Base-by-base conservation (phyloP, 1,140 invertebrate genomes). In the Nymphalis io region DNA sequence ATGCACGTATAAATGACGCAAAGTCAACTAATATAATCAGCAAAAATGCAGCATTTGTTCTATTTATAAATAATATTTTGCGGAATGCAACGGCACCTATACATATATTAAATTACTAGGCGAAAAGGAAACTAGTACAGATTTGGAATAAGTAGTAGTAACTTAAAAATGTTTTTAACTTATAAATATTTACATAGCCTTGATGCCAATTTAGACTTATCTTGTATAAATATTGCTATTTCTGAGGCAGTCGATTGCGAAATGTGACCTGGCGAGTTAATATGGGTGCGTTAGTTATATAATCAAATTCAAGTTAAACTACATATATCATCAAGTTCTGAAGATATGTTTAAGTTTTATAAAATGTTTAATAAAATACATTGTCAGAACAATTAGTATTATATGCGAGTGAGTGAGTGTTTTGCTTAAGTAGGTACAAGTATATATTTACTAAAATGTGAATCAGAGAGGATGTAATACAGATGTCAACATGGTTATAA, bases 401-500 rank as follows among this genome's bases (percentile, higher is more conserved):
- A 33, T 33, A 33, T 8, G 10, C 3, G 27, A 5, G 27, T 33
- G n/a, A n/a, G n/a, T n/a, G n/a, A n/a, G n/a, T n/a, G n/a, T 21
- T 10, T 13, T 1, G 13, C 18, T 53, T 21, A 53, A 53, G 15
- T 46, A 46, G 2, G 15, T 3, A 46, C 10, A 33, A 33, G 27
- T 8, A 46, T n/a, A 1, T 16, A 4, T 21, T 53, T 21, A 27
- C 15, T 15, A 15, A 10, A 55, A 27, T 55, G 51, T 27, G 27
- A 55, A 12, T 12, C 46, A 61, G 46, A 38, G 53, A 68, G 60
- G 46, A 68, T 40, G 67, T 57, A 62, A 60, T 70, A 60, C 16
- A 27, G 68, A 64, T 70, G 68, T 64, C 68, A 70, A 62, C 55
- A 70, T 70, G 27, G 12, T 58, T 64, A 60, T 63, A 64, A 70